Evolutionary conservation across 2,797 vertebrate species (phyloP), one percentile per base, ranked within the genome.

Genomic region (Darevskia nairensis): DNA sequence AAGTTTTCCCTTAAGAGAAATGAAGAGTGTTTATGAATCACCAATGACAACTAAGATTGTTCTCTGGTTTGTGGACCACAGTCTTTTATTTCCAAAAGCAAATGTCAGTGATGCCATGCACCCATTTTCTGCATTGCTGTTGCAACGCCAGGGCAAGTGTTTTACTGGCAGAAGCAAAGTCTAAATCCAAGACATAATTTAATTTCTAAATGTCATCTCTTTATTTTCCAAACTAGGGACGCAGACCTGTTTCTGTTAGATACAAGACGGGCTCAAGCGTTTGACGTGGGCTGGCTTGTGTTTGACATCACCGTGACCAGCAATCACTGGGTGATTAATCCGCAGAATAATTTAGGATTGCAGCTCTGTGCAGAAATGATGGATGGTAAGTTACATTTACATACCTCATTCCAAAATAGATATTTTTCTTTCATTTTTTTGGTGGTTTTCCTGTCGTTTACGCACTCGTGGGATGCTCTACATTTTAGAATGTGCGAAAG

Each of bases 241-340:
- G 98, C 99, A 72, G 99, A 99, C 91, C 98, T 98, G 1, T 99
- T 99, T 96, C 94, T 99, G 95, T 95, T 99, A 59, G 98, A 99
- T 93, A 98, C 97, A 82, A 98, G 98, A 96, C 98, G 97, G 90
- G 96, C 98, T 87, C 98, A 97, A 89, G 98, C 98, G 27, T 97
- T 97, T 25, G 98, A 99, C 64, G 98, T 99, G 85, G 99, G 99
- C 76, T 99, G 99, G 99, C 96, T 99, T 89, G 98, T 99, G 89
- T 99, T 99, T 92, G 99, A 99, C 96, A 98, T 99, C 94, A 99
- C 99, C 21, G 98, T 97, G 92, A 99, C 99, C 92, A 99, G 99
- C 96, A 99, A 99, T 94, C 98, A 99, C 88, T 99, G 99, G 99
- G 97, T 99, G 92, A 98, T 99, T 94, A 99, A 99, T 94, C 99